These are phyloP conservation scores for Telmatherina bonti DNA, from an alignment of 2,797 vertebrate species.

Conservation along the genomic window DNA sequence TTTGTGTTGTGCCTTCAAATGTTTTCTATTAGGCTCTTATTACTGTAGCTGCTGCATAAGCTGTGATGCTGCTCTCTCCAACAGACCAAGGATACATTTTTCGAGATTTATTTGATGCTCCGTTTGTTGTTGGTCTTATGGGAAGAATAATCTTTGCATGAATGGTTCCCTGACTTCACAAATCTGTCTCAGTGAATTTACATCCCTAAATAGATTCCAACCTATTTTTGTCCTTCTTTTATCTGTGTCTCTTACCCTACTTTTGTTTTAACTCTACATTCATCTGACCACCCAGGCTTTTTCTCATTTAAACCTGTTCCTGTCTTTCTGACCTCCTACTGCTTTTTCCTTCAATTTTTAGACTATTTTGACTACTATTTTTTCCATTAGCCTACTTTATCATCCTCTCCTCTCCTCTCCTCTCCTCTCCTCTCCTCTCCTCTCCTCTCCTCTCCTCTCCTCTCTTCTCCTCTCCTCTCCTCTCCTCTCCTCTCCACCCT, in stretches of 20 bases:
- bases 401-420: conserved; percentile 1
- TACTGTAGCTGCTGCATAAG: conserved; percentile 12
- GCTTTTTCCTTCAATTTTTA: conserved; percentile 44
- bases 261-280: conserved; percentile 23
- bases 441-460: conserved; percentile 24
- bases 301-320: conserved; percentile 21
- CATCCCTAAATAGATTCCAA: conserved; percentile 9
- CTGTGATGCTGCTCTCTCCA: conserved; percentile 22
- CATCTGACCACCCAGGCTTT: conserved; percentile 23
- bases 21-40: conserved; percentile 39
- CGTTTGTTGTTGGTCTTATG: conserved; percentile 35
- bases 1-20: conserved; percentile 46
- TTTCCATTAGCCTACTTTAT: conserved; percentile 44
- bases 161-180: conserved; percentile 25
- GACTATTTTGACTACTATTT: conserved; percentile 29
- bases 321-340: conserved; percentile 42
- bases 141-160: conserved; percentile 28
- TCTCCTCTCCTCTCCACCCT: conserved; percentile 49
- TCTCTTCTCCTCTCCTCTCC: conserved; percentile 31
- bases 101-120: conserved; percentile 19
- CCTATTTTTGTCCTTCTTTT: conserved; percentile 18
- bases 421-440: conserved; percentile 3
- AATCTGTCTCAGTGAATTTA: conserved; percentile 11
- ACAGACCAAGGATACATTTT: conserved; percentile 19
- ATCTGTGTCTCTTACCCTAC: conserved; percentile 5